A percentile compares a stretch with the other conserved stretches of the same genome.
phyloP scores from a whole-genome alignment of 2,888 invertebrate genomes.

The Matsumyia berberina region DNA sequence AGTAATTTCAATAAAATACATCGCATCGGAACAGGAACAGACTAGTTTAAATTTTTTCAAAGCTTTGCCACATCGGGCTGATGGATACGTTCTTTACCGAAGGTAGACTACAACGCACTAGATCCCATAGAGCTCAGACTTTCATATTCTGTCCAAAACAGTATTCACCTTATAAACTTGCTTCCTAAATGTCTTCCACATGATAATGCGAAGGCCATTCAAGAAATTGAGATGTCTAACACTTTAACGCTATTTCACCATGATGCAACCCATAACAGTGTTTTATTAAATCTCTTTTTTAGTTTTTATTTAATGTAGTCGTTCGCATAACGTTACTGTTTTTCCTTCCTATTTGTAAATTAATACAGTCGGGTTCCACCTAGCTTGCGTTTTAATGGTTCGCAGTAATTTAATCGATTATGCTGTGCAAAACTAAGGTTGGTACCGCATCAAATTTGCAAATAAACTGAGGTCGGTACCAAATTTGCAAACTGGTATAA shows the following conservation, averaged over 20 bases:
- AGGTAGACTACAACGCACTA: too few species aligned
- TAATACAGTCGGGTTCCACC: background rate
- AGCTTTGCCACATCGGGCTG: too few species aligned
- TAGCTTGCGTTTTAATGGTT: background rate
- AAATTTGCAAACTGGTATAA: slow-evolving; percentile 15
- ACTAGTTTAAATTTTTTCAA: too few species aligned
- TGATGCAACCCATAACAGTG: background rate
- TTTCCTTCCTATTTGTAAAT: slow-evolving; percentile 14
- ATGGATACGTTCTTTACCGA: too few species aligned
- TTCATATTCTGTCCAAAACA: background rate
- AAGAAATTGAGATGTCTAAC: background rate
- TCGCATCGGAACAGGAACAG: too few species aligned
- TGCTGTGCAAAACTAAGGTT: background rate
- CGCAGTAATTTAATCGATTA: slow-evolving; percentile 4
- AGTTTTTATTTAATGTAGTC: too few species aligned
- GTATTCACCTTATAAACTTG: background rate
- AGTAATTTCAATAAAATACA: too few species aligned
- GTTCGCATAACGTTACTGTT: background rate
- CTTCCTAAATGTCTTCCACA: background rate
- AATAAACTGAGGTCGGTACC: background rate
- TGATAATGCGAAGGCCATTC: background rate
- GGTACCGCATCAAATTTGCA: background rate
- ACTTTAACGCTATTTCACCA: background rate
- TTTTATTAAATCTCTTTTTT: background rate
- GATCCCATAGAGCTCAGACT: too few species aligned